Evolutionary conservation across 92 coral and sea anemone species (phyloP).

Genomic region (Zoanthus sansibaricus): DNA sequence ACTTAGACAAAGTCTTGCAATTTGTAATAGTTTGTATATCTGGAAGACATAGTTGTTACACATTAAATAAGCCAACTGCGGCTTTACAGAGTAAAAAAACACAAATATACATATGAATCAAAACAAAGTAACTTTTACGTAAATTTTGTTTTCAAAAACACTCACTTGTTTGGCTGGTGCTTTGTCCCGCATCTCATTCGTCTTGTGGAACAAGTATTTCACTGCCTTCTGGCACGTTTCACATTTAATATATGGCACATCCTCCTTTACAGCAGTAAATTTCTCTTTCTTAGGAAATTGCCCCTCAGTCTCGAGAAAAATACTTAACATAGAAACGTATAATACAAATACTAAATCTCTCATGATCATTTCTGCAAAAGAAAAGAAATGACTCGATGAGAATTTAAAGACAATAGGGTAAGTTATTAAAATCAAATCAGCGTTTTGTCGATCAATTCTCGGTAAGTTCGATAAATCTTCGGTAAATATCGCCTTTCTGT

Average conservation of each 20-base stretch:
- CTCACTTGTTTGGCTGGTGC: constrained; percentile 76
- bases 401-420: neutral
- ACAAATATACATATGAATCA: too few species aligned
- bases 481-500: neutral
- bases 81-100: too few species aligned
- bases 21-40: too few species aligned
- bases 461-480: neutral
- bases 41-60: too few species aligned
- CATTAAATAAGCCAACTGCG: too few species aligned
- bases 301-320: constrained; percentile 41
- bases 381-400: too few species aligned
- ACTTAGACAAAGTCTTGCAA: too few species aligned
- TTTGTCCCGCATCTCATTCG: constrained; percentile 81
- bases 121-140: too few species aligned
- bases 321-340: constrained; percentile 1
- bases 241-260: constrained; percentile 83
- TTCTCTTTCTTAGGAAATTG: constrained; percentile 87
- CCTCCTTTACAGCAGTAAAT: constrained; percentile 83
- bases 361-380: neutral
- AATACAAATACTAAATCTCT: constrained; percentile 35
- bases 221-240: constrained; percentile 97
- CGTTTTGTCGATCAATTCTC: neutral
- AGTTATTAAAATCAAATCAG: neutral
- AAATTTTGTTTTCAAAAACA: neutral
- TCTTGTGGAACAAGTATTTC: constrained; percentile 80